Evolutionary conservation across 23 tunicate genomes (phyloP), one percentile per base, ranked within the genome.

Genomic region (Ciona savignyi): DNA sequence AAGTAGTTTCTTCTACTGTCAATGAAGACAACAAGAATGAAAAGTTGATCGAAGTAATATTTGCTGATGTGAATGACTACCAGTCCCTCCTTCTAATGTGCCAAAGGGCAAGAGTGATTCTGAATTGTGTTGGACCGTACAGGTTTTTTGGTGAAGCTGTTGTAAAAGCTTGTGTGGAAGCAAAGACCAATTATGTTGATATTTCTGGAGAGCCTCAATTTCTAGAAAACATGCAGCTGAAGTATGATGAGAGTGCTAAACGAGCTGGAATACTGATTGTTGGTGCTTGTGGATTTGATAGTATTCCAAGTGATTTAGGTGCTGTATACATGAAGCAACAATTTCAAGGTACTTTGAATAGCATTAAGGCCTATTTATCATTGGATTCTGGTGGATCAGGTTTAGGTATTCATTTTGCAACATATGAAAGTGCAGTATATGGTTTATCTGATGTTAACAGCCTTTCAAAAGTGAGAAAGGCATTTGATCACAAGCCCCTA

Each of bases 221-320:
- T 70, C 67, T 94, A 51, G 99, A 94, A 70, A 74, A 73, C 66
- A 91, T 84, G 83, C 56, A 60, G 49, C 72, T 76, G 24, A 84
- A 86, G 60, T 94, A 94, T 63, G 73, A 87, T 67, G 99, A 94
- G 21, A 77, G 64, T 25, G 99, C 99, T 1, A 30, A 72, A 42
- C 30, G 70, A 70, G 67, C 51, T 42, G 95, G 90, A 11, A 62
- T 83, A 0, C 70, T 75, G 26, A 83, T 94, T 19, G 83, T 94
- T 60, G 80, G 84, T 2, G 99, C 95, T 3, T 94, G 99, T 83
- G 99, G 99, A 23, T 94, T 94, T 67, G 99, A 94, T 60, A 70
- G 85, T 62, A 71, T 94, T 21, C 99, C 99, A 62, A 82, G 86
- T 83, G 99, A 94, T 6, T 32, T 94, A 25, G 99, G 99, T 27